These are phyloP conservation scores for Agonopterix arenella DNA, from an alignment of 2,888 invertebrate species.

Conservation along the genomic window DNA sequence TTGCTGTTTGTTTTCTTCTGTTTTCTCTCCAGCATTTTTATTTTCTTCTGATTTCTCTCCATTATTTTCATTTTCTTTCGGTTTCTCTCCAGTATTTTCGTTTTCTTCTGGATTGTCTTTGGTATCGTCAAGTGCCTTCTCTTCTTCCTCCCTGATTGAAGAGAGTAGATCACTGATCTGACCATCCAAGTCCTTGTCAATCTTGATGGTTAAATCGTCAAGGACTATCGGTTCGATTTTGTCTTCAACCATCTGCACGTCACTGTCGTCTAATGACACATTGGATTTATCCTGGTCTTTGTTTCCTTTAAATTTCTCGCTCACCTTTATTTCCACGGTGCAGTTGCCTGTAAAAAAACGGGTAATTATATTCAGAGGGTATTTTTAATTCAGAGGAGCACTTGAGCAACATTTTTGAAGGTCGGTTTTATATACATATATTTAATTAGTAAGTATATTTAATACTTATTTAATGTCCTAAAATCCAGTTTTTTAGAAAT, in stretches of 20 bases:
- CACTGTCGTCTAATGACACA: slow-evolving; percentile 1
- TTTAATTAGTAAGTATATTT: too few species aligned
- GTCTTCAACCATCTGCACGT: slow-evolving; percentile 6
- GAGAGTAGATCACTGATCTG: slow-evolving; percentile 47
- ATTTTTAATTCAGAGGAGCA: too few species aligned
- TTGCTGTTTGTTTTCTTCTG: not conserved
- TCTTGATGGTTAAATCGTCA: not conserved
- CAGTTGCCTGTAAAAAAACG: slow-evolving; percentile 24
- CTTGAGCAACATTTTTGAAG: too few species aligned
- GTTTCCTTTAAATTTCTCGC: slow-evolving; percentile 18
- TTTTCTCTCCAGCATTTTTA: not conserved
- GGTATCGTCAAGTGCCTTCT: slow-evolving; percentile 5
- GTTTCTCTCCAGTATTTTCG: not conserved
- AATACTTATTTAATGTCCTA: too few species aligned
- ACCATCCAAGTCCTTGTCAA: slow-evolving; percentile 27
- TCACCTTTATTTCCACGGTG: slow-evolving; percentile 34
- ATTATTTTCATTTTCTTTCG: slow-evolving; percentile 1
- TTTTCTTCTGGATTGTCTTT: not conserved
- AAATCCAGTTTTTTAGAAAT: too few species aligned
- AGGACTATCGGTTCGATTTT: not conserved
- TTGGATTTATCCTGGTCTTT: not conserved
- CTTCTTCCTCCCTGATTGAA: slow-evolving; percentile 32
- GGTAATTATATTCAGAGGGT: too few species aligned
- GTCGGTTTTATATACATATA: too few species aligned
- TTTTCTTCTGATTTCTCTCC: not conserved